Evolutionary conservation across 2,797 vertebrate genomes (phyloP).

Genomic region (Sphaeramia orbicularis): DNA sequence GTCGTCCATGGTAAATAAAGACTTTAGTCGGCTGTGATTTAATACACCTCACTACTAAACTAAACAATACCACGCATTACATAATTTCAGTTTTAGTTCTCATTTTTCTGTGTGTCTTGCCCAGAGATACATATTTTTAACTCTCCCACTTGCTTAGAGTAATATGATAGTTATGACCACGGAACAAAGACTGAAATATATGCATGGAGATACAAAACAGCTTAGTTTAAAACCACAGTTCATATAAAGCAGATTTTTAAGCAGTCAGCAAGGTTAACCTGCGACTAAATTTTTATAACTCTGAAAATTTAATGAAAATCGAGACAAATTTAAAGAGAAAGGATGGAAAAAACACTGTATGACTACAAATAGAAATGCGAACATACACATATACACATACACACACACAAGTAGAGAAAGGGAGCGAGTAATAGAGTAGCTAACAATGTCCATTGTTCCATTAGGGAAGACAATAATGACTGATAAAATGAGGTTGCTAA

Average conservation of each 20-base stretch:
- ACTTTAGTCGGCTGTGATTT: background rate
- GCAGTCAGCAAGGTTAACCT: too few species aligned
- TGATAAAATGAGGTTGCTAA: constrained; percentile 80
- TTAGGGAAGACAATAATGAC: constrained; percentile 77
- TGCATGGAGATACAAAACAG: too few species aligned
- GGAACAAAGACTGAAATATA: too few species aligned
- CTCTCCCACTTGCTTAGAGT: background rate
- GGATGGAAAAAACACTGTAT: background rate
- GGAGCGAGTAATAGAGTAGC: constrained; percentile 38
- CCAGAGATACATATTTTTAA: background rate
- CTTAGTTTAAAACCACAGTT: too few species aligned
- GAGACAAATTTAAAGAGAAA: constrained; percentile 7
- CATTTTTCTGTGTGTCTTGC: background rate
- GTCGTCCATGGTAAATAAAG: background rate
- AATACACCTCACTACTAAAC: background rate
- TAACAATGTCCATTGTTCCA: constrained; percentile 79
- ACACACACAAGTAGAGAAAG: background rate
- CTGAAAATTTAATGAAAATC: background rate
- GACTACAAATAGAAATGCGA: constrained; percentile 25
- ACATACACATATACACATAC: constrained; percentile 14
- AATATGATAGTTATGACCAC: background rate
- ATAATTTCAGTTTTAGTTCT: background rate
- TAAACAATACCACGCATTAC: background rate
- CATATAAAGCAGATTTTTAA: too few species aligned
- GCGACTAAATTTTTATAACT: background rate